Conservation (phyloP, 2,113 vertebrate genomes). For the Microcebus tavaratra region DNA sequence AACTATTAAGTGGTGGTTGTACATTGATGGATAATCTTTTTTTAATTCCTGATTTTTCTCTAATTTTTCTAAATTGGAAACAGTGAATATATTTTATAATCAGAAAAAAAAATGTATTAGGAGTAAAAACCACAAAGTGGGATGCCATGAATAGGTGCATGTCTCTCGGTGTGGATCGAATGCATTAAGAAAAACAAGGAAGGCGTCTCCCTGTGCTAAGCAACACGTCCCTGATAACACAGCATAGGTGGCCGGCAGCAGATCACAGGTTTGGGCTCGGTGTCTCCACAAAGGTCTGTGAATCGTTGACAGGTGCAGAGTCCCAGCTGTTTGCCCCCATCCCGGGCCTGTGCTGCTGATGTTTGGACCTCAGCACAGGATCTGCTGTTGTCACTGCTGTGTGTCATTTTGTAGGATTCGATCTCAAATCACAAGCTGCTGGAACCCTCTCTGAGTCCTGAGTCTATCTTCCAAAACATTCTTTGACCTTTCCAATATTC, state of each 20-base stretch:
- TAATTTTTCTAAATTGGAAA: slow-evolving; percentile 18
- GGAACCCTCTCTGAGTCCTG: background rate
- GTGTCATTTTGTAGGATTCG: background rate
- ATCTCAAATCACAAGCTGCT: background rate
- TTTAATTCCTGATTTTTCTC: slow-evolving; percentile 26
- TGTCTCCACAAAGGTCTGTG: rapidly evolving
- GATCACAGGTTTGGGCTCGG: background rate
- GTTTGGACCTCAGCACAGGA: background rate
- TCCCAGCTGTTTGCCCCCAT: rapidly evolving
- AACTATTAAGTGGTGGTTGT: background rate
- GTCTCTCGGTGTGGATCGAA: background rate
- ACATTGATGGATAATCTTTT: background rate
- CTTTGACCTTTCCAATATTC: background rate
- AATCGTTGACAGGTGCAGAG: rapidly evolving
- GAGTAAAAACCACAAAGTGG: background rate
- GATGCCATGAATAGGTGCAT: background rate
- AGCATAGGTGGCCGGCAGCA: rapidly evolving
- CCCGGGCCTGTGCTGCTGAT: background rate
- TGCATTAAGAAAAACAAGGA: background rate
- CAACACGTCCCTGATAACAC: background rate
- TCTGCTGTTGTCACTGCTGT: background rate
- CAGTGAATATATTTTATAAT: slow-evolving; percentile 45
- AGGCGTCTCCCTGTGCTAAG: background rate
- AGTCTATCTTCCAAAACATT: background rate
- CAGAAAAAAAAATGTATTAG: background rate